A percentile compares a stretch with the other conserved stretches of the same genome.
Evolutionary conservation across 2,888 invertebrate genomes (phyloP).

Genomic region (Drosophila cognata): DNA sequence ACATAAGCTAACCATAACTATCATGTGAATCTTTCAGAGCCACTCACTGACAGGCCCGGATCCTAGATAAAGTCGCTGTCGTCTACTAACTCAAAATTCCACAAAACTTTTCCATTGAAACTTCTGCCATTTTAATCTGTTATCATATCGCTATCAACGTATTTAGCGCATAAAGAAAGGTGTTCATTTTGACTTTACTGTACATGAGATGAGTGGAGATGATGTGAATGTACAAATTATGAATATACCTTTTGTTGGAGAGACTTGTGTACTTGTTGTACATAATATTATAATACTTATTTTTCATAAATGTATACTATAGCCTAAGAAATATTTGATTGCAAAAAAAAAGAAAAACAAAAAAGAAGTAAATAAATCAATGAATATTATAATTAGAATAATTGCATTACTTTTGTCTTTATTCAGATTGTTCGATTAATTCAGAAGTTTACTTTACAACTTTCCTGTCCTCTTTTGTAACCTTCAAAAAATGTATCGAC

Average conservation of each 20-base stretch:
- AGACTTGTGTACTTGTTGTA: conserved; percentile 62
- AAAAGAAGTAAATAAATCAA: conserved; percentile 38
- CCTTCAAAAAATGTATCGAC: background rate
- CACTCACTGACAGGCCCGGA: conserved; percentile 59
- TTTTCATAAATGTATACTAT: conserved; percentile 68
- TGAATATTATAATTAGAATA: conserved; percentile 2
- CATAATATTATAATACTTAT: conserved; percentile 54
- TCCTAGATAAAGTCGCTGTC: conserved; percentile 65
- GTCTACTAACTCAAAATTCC: conserved; percentile 77
- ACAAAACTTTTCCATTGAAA: conserved; percentile 59
- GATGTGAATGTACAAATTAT: conserved; percentile 50
- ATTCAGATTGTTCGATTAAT: background rate
- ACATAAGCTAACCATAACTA: conserved; percentile 32
- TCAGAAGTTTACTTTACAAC: background rate
- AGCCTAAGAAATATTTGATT: conserved; percentile 41
- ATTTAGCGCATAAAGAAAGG: conserved; percentile 72
- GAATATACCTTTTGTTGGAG: conserved; percentile 46
- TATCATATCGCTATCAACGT: conserved; percentile 56
- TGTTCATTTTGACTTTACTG: conserved; percentile 67
- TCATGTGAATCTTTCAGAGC: conserved; percentile 67
- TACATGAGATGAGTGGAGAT: conserved; percentile 11
- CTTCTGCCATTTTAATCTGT: conserved; percentile 70
- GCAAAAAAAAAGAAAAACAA: conserved; percentile 50
- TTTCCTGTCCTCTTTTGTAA: too few species aligned
- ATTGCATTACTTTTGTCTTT: background rate